Percentiles rank a stretch among this genome's conserved stretches.
These are phyloP conservation scores for Drosophila equinoxialis DNA, from an alignment of 1,140 invertebrate species.

Conservation along the genomic window DNA sequence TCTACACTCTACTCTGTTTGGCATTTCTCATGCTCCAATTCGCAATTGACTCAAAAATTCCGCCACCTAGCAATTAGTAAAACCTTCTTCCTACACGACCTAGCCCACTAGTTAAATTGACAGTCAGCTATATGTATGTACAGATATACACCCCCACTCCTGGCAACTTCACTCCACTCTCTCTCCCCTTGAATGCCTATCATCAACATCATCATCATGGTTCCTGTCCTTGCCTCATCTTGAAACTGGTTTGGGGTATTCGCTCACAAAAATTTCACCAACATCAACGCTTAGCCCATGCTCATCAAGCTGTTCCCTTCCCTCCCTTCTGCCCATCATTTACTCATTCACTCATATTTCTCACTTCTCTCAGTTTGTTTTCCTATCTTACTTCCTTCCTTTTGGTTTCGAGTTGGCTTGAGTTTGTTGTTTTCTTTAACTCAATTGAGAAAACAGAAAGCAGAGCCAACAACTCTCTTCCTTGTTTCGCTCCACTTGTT, in stretches of 20 bases:
- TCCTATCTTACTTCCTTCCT: slow-evolving; percentile 67
- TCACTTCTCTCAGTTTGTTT: slow-evolving; percentile 35
- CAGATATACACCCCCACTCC: slow-evolving; percentile 15
- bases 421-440: slow-evolving; percentile 41
- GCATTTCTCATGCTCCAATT: slow-evolving; percentile 65
- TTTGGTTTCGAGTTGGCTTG: slow-evolving; percentile 36
- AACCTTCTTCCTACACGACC: slow-evolving; percentile 72
- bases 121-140: slow-evolving; percentile 27
- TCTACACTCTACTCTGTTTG: not conserved
- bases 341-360: not conserved
- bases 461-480: slow-evolving; percentile 11
- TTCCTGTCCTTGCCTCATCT: slow-evolving; percentile 22
- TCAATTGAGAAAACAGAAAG: slow-evolving; percentile 56
- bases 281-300: slow-evolving; percentile 42
- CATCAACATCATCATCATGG: not conserved
- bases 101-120: slow-evolving; percentile 75
- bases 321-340: not conserved
- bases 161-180: slow-evolving; percentile 4
- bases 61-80: slow-evolving; percentile 76
- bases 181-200: slow-evolving; percentile 2
- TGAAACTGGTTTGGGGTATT: slow-evolving; percentile 2
- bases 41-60: slow-evolving; percentile 69
- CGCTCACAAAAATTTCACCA: slow-evolving; percentile 56
- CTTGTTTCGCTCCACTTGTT: slow-evolving; percentile 36
- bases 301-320: slow-evolving; percentile 2